phyloP scores from a whole-genome alignment of 2,888 invertebrate species.

The Disparrhopalites patrizii region DNA sequence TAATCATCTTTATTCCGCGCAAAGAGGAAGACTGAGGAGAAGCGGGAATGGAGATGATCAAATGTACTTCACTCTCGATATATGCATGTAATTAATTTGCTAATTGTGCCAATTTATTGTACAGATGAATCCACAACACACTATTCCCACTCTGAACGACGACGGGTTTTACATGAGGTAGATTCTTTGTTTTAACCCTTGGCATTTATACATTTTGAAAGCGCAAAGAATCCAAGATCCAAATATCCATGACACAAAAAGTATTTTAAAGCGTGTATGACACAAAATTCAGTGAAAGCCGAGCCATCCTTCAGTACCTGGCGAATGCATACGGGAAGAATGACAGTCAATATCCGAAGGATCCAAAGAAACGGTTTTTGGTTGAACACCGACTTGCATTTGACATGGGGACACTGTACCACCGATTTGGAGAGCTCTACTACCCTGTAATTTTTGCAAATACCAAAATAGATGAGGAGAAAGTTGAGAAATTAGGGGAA shows the following conservation, averaged over 20 bases:
- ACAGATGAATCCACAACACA: conserved; percentile 78
- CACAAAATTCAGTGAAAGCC: no score
- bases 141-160: conserved; percentile 77
- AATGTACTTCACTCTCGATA: no score
- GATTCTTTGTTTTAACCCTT: no score
- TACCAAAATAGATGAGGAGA: conserved; percentile 51
- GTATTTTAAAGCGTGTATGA: no score
- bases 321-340: conserved; percentile 75
- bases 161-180: conserved; percentile 72
- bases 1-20: no score
- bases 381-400: conserved; percentile 78
- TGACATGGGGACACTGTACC: conserved; percentile 71
- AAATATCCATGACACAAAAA: no score
- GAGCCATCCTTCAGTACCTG: conserved; percentile 75
- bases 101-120: conserved; percentile 14
- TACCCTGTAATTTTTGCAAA: conserved; percentile 43
- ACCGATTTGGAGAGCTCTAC: conserved; percentile 59
- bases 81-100: neutral
- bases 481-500: conserved; percentile 50
- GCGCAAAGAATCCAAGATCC: no score
- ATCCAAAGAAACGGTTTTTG: conserved; percentile 68
- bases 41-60: no score
- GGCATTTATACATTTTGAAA: no score
- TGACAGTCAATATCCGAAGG: conserved; percentile 70
- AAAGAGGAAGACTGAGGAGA: no score